Conservation (phyloP, 1,140 invertebrate species). For the Drosophila baimaii region DNA sequence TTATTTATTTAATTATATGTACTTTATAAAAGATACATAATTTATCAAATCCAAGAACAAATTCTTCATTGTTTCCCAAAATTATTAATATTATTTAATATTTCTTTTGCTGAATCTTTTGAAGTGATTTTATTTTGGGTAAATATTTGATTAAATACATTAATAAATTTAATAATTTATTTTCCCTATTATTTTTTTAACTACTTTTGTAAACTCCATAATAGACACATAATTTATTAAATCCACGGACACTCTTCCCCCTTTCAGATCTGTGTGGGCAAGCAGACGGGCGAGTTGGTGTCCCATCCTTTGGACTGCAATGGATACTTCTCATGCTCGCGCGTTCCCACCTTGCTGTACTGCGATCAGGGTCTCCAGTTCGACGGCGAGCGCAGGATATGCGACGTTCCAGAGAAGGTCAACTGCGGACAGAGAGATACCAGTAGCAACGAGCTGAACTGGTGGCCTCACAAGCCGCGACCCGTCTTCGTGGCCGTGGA, state of each 20-base stretch:
- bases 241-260: not conserved
- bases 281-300: conserved; percentile 43
- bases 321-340: conserved; percentile 61
- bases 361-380: conserved; percentile 64
- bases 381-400: conserved; percentile 32
- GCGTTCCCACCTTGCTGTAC: conserved; percentile 48
- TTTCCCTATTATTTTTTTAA: too few relatives aligned
- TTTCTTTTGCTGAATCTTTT: too few relatives aligned
- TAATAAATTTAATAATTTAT: too few relatives aligned
- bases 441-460: conserved; percentile 27
- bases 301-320: conserved; percentile 66
- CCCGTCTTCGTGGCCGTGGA: conserved; percentile 68
- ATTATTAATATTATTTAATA: too few relatives aligned
- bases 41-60: too few relatives aligned
- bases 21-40: too few relatives aligned
- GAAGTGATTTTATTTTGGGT: too few relatives aligned
- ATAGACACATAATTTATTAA: not conserved
- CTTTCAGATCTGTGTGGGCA: conserved; percentile 61
- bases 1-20: too few relatives aligned
- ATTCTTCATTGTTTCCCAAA: too few relatives aligned
- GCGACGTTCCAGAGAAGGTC: conserved; percentile 57
- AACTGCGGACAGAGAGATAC: conserved; percentile 35
- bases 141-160: too few relatives aligned
- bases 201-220: too few relatives aligned
- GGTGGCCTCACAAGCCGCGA: conserved; percentile 54